Percentiles rank a stretch among this genome's conserved stretches.
phyloP scores from a whole-genome alignment of 2,888 invertebrate species.

The Scaptomyza polygonia region DNA sequence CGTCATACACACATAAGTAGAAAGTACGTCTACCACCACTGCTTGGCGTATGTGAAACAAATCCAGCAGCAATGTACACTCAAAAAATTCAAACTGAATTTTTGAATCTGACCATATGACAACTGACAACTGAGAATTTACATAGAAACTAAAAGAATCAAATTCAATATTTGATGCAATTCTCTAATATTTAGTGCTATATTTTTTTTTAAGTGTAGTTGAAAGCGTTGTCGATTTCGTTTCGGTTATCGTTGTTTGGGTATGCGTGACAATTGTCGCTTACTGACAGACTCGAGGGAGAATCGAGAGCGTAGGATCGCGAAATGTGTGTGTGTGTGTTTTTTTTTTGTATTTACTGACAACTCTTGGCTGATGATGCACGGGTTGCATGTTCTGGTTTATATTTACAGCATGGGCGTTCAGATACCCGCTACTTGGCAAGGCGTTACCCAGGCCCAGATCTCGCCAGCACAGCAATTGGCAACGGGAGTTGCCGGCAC shows the following conservation, averaged over 20 bases:
- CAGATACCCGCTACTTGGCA: conserved; percentile 92
- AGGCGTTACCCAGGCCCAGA: conserved; percentile 89
- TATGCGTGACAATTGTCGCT: conserved; percentile 33
- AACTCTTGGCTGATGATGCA: conserved; percentile 37
- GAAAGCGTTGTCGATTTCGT: not conserved
- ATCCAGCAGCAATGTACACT: conserved; percentile 3
- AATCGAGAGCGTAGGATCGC: conserved; percentile 26
- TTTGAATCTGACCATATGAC: not conserved
- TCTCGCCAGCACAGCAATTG: conserved; percentile 89
- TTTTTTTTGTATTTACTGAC: too few species aligned
- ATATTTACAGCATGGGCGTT: conserved; percentile 89
- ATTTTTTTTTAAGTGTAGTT: not conserved
- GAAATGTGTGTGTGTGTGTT: conserved; percentile 13
- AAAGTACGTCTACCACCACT: not conserved
- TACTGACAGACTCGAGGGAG: conserved; percentile 40
- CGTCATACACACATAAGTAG: conserved; percentile 21
- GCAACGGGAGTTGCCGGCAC: conserved; percentile 88
- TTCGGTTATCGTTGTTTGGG: conserved; percentile 6
- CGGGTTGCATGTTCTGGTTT: conserved; percentile 23
- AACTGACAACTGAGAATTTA: not conserved
- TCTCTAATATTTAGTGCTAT: not conserved
- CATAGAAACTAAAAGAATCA: not conserved
- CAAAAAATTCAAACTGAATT: not conserved
- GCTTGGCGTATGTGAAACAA: conserved; percentile 15
- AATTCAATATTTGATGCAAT: not conserved